A percentile compares a stretch with the other conserved stretches of the same genome.
Evolutionary conservation across 2,888 invertebrate species (phyloP).

Genomic region (Neoascia interrupta): DNA sequence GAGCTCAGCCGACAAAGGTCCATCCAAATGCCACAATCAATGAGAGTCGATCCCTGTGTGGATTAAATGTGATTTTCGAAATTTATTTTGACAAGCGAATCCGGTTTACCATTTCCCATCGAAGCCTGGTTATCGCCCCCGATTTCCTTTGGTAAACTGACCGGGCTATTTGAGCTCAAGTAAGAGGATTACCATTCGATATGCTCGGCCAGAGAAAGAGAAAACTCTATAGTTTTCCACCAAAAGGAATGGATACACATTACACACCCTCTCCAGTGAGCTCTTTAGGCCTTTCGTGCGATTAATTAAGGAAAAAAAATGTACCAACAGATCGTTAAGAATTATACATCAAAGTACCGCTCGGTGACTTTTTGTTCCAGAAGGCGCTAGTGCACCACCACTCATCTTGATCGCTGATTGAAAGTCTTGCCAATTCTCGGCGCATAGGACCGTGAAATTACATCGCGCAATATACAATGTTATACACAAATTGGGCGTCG

Average conservation of each 20-base stretch:
- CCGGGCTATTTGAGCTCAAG: neutral
- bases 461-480: conserved; percentile 33
- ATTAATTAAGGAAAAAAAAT: conserved; percentile 31
- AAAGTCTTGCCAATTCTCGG: conserved; percentile 22
- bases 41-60: conserved; percentile 4
- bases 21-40: too few species aligned
- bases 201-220: conserved; percentile 30
- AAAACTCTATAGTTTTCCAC: conserved; percentile 1
- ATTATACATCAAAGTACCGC: neutral
- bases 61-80: conserved; percentile 58
- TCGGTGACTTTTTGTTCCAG: conserved; percentile 15
- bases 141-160: neutral
- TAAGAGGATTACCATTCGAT: conserved; percentile 40
- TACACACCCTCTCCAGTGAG: conserved; percentile 12
- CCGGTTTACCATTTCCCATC: conserved; percentile 31
- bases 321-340: conserved; percentile 12
- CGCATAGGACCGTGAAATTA: conserved; percentile 39
- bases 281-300: conserved; percentile 50
- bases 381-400: neutral
- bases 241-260: conserved; percentile 7
- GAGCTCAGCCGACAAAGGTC: conserved; percentile 34
- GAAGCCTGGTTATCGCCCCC: conserved; percentile 6
- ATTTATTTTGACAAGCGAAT: conserved; percentile 69
- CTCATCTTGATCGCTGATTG: neutral
- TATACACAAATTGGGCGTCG: conserved; percentile 54